Evolutionary conservation across 2,888 invertebrate genomes (phyloP).

Genomic region (Cosmorhoe ocellata): DNA sequence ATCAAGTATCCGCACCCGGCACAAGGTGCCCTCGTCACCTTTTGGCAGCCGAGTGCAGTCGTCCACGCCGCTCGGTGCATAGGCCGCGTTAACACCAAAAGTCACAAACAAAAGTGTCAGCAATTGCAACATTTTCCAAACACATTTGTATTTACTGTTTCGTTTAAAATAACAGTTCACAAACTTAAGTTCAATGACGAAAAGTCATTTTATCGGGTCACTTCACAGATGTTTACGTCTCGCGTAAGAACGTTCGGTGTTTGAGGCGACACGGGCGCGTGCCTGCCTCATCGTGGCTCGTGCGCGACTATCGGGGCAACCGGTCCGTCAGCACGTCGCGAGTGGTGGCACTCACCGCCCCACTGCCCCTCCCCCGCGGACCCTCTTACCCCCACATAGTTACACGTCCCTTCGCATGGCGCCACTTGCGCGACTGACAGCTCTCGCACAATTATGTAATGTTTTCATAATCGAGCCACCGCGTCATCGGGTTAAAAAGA

Average conservation of each 20-base stretch:
- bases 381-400: conserved; percentile 68
- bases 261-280: conserved; percentile 64
- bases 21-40: conserved; percentile 83
- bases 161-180: conserved; percentile 52
- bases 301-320: conserved; percentile 67
- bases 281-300: conserved; percentile 69
- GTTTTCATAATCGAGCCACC: conserved; percentile 77
- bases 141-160: conserved; percentile 68
- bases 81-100: conserved; percentile 75
- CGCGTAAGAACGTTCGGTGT: conserved; percentile 60
- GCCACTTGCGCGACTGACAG: conserved; percentile 74
- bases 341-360: conserved; percentile 69
- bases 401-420: conserved; percentile 75
- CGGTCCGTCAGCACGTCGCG: conserved; percentile 59
- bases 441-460: conserved; percentile 78
- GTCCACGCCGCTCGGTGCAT: conserved; percentile 69
- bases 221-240: conserved; percentile 74
- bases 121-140: conserved; percentile 77
- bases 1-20: conserved; percentile 87
- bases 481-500: conserved; percentile 62
- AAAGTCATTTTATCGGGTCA: conserved; percentile 54
- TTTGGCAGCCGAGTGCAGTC: conserved; percentile 63
- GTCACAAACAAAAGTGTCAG: conserved; percentile 78
- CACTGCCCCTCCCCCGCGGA: conserved; percentile 59
- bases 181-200: conserved; percentile 45